Percentiles rank a stretch among this genome's conserved stretches.
phyloP scores from a whole-genome alignment of 2,888 invertebrate species.

The Pterostichus madidus region DNA sequence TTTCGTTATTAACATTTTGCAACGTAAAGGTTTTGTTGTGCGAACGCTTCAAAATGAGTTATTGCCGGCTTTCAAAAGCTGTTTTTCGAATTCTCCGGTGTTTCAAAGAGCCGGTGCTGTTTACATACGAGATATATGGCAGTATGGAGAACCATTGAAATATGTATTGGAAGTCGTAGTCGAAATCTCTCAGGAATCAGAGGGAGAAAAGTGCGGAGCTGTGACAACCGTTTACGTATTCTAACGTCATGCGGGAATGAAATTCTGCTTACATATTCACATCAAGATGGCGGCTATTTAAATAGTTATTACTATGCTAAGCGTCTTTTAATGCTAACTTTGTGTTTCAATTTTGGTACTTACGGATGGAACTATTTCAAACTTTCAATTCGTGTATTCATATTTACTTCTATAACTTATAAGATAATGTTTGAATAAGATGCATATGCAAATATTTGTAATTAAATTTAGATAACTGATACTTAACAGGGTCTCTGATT shows the following conservation, averaged over 20 bases:
- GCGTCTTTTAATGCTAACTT: conserved; percentile 42
- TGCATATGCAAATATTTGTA: no score
- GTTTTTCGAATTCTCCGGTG: conserved; percentile 53
- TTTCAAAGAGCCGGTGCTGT: conserved; percentile 20
- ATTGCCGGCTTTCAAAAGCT: conserved; percentile 16
- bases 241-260: conserved; percentile 45
- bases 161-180: conserved; percentile 43
- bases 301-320: conserved; percentile 49
- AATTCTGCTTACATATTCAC: conserved; percentile 56
- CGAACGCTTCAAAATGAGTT: conserved; percentile 36
- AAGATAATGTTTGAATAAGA: no score
- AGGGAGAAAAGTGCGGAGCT: conserved; percentile 17
- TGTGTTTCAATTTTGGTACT: conserved; percentile 42
- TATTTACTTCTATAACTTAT: neutral
- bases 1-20: conserved; percentile 33
- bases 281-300: conserved; percentile 36
- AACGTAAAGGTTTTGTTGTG: conserved; percentile 24
- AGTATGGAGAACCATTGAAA: conserved; percentile 37
- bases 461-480: no score
- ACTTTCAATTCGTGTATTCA: conserved; percentile 4
- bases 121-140: conserved; percentile 56
- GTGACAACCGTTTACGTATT: conserved; percentile 53
- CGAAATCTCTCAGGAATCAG: conserved; percentile 46
- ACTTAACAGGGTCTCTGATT: no score
- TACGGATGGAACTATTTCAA: conserved; percentile 34